Evolutionary conservation across 23 tunicate species (phyloP).

Genomic region (Styela plicata): DNA sequence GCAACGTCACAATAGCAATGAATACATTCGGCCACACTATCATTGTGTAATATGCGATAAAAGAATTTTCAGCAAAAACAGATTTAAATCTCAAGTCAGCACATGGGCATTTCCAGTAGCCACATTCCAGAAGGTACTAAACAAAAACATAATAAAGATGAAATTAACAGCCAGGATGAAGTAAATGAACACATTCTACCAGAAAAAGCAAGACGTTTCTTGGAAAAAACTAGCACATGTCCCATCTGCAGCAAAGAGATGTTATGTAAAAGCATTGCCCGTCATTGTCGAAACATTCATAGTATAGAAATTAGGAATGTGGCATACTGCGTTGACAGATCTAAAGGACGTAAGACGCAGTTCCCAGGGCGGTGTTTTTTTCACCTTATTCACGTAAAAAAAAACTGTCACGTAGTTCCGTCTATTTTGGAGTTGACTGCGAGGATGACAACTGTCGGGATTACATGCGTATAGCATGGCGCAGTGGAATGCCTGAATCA

Average conservation of each 20-base stretch:
- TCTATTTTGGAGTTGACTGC: not conserved
- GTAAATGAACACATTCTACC: too few relatives aligned
- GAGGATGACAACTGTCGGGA: not conserved
- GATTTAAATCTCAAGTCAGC: too few relatives aligned
- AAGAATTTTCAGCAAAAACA: too few relatives aligned
- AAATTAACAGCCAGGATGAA: too few relatives aligned
- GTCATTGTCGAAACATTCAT: constrained; percentile 23
- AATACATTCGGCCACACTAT: too few relatives aligned
- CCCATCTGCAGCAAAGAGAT: constrained; percentile 15
- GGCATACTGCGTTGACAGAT: not conserved
- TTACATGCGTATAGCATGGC: constrained; percentile 17
- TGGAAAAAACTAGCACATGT: constrained; percentile 7
- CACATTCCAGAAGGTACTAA: too few relatives aligned
- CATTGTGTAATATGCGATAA: too few relatives aligned
- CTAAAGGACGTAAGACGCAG: not conserved
- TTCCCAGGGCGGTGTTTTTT: not conserved
- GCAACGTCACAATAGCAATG: too few relatives aligned
- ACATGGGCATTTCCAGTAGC: too few relatives aligned
- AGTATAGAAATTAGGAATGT: not conserved
- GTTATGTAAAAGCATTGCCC: not conserved
- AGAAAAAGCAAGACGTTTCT: not conserved
- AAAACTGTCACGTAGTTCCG: not conserved
- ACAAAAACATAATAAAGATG: too few relatives aligned
- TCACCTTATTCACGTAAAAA: not conserved
- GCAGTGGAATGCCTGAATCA: constrained; percentile 6